phyloP scores from a whole-genome alignment of 2,113 vertebrate genomes.

The Castor canadensis region DNA sequence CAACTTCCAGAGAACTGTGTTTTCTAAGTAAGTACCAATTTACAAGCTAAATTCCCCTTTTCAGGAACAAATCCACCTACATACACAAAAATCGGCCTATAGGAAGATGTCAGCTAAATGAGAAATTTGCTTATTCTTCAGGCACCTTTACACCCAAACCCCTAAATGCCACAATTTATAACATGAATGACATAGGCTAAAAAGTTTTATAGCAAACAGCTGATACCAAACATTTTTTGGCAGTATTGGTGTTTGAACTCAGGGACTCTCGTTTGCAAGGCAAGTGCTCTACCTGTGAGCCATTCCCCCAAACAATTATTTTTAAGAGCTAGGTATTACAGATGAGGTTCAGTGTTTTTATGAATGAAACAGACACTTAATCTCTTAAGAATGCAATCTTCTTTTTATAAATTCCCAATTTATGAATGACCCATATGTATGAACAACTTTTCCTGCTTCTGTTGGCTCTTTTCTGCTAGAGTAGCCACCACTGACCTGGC shows the following conservation, averaged over 20 bases:
- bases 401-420: neutral
- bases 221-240: neutral
- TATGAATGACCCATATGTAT: neutral
- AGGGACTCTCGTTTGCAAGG: too few species aligned
- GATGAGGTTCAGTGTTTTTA: neutral
- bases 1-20: slow-evolving; percentile 20
- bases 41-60: slow-evolving; percentile 62
- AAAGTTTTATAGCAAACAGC: neutral
- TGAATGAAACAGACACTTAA: neutral
- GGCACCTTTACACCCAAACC: neutral
- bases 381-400: neutral
- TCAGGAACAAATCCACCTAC: neutral
- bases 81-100: neutral
- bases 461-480: neutral
- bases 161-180: neutral
- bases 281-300: too few species aligned
- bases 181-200: neutral
- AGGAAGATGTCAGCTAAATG: slow-evolving; percentile 50
- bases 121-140: slow-evolving; percentile 22
- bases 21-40: slow-evolving; percentile 74
- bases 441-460: neutral
- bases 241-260: too few species aligned
- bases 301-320: neutral
- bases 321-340: neutral
- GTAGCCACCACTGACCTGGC: neutral